Evolutionary conservation across 2,113 vertebrate species (phyloP).

Genomic region (Tragulus kanchil): DNA sequence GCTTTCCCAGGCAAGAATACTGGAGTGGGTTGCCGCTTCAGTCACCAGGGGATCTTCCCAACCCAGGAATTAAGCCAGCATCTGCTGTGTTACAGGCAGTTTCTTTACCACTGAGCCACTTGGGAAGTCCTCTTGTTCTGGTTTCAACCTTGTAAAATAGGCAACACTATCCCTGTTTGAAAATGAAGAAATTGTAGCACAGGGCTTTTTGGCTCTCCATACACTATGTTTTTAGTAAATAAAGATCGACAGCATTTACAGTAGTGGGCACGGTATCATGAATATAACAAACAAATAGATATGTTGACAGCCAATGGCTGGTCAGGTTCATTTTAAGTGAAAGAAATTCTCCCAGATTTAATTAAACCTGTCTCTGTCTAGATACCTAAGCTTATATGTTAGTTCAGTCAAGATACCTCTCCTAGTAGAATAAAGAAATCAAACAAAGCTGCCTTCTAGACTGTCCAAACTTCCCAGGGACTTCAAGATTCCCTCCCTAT

Average conservation of each 20-base stretch:
- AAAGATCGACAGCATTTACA: background rate
- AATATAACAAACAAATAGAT: slow-evolving; percentile 25
- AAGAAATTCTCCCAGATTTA: background rate
- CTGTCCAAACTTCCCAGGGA: background rate
- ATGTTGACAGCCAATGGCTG: background rate
- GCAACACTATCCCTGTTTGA: background rate
- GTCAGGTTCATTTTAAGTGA: background rate
- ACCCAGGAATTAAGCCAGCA: background rate
- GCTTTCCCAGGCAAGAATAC: background rate
- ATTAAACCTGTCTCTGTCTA: slow-evolving; percentile 15
- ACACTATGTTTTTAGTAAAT: background rate
- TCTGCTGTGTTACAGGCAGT: background rate
- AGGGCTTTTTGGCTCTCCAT: background rate
- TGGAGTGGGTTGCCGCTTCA: background rate
- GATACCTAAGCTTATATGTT: background rate
- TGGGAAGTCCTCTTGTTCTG: background rate
- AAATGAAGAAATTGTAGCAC: background rate
- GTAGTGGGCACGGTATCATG: background rate
- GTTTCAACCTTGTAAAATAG: background rate
- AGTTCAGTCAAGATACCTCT: background rate
- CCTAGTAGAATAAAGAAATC: background rate
- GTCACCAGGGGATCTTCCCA: background rate
- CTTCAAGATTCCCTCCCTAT: background rate
- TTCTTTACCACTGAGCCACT: background rate
- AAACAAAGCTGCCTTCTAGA: background rate